phyloP scores from a whole-genome alignment of 2,797 vertebrate genomes.

The Coracias cyanogaster region DNA sequence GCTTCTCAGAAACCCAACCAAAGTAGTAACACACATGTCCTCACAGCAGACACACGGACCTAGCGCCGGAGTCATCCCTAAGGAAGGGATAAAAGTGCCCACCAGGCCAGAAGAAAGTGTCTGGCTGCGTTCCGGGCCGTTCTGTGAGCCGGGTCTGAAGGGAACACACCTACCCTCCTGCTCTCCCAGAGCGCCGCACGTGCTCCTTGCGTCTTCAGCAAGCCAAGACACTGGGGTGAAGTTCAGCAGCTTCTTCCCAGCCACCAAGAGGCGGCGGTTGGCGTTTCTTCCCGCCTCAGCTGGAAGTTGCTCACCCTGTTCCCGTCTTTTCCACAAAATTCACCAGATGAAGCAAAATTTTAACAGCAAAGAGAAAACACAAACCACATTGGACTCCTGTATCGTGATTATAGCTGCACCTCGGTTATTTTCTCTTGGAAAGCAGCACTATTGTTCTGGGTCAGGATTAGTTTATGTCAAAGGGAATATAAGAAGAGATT shows the following conservation, averaged over 20 bases:
- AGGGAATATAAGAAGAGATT: slow-evolving; percentile 36
- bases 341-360: background rate
- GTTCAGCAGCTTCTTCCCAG: background rate
- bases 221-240: background rate
- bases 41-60: background rate
- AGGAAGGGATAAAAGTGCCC: accelerated
- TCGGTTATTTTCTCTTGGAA: slow-evolving; percentile 44
- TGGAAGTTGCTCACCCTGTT: background rate
- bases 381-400: slow-evolving; percentile 21
- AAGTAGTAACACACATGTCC: background rate
- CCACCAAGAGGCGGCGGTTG: background rate
- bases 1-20: background rate
- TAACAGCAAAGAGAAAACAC: background rate
- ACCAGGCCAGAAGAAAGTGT: background rate
- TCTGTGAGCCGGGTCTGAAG: background rate
- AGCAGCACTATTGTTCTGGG: slow-evolving; percentile 26
- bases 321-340: background rate
- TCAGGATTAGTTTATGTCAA: slow-evolving; percentile 55
- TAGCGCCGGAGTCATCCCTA: background rate
- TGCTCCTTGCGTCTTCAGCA: background rate
- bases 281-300: background rate
- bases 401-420: background rate
- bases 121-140: background rate
- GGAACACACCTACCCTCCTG: background rate
- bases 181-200: background rate